Percentiles rank a stretch among this genome's conserved stretches.
phyloP scores from a whole-genome alignment of 2,888 invertebrate genomes.

The Ctena decussata region DNA sequence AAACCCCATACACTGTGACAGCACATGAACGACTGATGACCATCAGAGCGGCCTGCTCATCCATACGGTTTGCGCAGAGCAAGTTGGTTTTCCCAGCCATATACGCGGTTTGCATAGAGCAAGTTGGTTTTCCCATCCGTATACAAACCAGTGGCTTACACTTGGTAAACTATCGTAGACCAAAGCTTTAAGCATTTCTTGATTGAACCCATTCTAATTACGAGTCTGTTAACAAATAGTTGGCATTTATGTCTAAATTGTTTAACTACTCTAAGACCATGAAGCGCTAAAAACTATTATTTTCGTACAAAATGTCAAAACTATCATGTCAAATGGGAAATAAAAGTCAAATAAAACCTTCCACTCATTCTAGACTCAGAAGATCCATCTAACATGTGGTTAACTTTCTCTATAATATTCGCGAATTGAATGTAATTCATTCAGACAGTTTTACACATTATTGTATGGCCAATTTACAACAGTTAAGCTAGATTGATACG shows the following conservation, averaged over 20 bases:
- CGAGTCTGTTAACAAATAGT: slow-evolving; percentile 6
- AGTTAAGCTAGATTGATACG: neutral
- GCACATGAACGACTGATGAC: too few species aligned
- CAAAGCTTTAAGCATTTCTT: neutral
- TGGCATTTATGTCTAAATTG: slow-evolving; percentile 17
- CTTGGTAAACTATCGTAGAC: neutral
- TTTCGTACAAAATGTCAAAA: slow-evolving; percentile 8
- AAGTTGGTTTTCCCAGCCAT: too few species aligned
- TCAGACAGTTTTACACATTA: slow-evolving; percentile 12
- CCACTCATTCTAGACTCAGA: neutral
- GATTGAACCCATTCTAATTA: neutral
- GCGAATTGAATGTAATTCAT: neutral
- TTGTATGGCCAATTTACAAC: slow-evolving; percentile 11
- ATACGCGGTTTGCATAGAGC: too few species aligned
- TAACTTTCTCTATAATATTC: slow-evolving; percentile 2
- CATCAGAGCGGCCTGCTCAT: too few species aligned
- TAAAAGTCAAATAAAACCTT: neutral
- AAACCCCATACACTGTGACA: too few species aligned
- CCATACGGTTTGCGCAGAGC: too few species aligned
- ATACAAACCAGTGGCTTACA: too few species aligned
- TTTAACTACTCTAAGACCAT: slow-evolving; percentile 1
- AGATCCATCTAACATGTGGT: neutral
- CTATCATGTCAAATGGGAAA: slow-evolving; percentile 3
- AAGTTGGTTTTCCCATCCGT: too few species aligned
- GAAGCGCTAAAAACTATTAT: slow-evolving; percentile 5